These are phyloP conservation scores for Tholera decimalis DNA, from an alignment of 2,888 invertebrate species.

Conservation along the genomic window DNA sequence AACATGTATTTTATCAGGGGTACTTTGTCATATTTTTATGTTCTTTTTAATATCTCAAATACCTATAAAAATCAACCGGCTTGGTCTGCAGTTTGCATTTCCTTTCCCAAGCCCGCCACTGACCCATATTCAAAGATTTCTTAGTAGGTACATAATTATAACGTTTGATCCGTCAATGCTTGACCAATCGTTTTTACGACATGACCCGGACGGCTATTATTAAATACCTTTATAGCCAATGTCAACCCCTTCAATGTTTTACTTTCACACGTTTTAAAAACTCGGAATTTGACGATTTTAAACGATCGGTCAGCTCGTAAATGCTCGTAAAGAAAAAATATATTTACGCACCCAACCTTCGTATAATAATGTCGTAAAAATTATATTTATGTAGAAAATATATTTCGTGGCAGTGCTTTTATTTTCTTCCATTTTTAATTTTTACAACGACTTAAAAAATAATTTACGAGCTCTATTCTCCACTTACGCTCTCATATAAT, in stretches of 20 bases:
- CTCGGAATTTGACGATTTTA: slow-evolving; percentile 80
- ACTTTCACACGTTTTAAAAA: slow-evolving; percentile 90
- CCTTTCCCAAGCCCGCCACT: slow-evolving; percentile 87
- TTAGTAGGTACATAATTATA: slow-evolving; percentile 79
- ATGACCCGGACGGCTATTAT: slow-evolving; percentile 80
- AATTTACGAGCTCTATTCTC: slow-evolving; percentile 62
- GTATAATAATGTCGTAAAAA: slow-evolving; percentile 89
- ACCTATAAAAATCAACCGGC: slow-evolving; percentile 56
- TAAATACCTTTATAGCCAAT: slow-evolving; percentile 77
- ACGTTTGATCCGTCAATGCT: slow-evolving; percentile 83
- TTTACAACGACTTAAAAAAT: slow-evolving; percentile 64
- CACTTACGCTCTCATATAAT: slow-evolving; percentile 50
- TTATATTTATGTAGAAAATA: slow-evolving; percentile 78
- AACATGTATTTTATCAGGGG: slow-evolving; percentile 16
- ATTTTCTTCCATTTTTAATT: slow-evolving; percentile 65
- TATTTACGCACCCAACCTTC: slow-evolving; percentile 72
- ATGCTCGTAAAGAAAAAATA: slow-evolving; percentile 76
- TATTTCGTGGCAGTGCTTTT: slow-evolving; percentile 59
- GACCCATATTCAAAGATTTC: slow-evolving; percentile 84
- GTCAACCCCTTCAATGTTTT: slow-evolving; percentile 79
- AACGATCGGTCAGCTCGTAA: slow-evolving; percentile 85
- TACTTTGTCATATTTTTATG: slow-evolving; percentile 44
- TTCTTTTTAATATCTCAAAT: slow-evolving; percentile 34
- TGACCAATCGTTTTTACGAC: slow-evolving; percentile 87
- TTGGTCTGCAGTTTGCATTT: slow-evolving; percentile 68